These are phyloP conservation scores for Plectrocnemia conspersa DNA, from an alignment of 1,140 invertebrate species.

Conservation along the genomic window DNA sequence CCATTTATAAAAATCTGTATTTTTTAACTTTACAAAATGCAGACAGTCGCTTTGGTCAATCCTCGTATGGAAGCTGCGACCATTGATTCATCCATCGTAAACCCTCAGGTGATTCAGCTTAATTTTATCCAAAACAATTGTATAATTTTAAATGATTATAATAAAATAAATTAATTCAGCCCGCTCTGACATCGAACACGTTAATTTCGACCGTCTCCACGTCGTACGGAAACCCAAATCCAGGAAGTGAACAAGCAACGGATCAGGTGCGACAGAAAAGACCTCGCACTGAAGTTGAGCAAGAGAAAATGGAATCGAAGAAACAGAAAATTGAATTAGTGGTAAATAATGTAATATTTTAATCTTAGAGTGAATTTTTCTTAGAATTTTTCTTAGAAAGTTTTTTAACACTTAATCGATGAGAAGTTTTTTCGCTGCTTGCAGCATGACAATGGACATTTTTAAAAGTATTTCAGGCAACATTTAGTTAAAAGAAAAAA, in stretches of 20 bases:
- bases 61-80: slow-evolving; percentile 61
- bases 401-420: neutral
- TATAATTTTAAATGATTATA: slow-evolving; percentile 4
- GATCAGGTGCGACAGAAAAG: slow-evolving; percentile 28
- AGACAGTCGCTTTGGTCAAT: slow-evolving; percentile 69
- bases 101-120: slow-evolving; percentile 5
- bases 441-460: no score
- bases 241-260: slow-evolving; percentile 22
- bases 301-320: slow-evolving; percentile 36
- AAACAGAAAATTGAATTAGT: slow-evolving; percentile 37
- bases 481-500: no score
- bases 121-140: neutral
- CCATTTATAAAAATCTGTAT: neutral
- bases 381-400: neutral
- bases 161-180: neutral
- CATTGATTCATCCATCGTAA: slow-evolving; percentile 27
- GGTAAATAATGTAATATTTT: slow-evolving; percentile 10
- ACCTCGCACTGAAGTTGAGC: neutral
- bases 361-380: neutral
- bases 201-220: neutral
- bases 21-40: slow-evolving; percentile 28
- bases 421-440: no score
- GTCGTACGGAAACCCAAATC: slow-evolving; percentile 13
- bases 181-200: neutral
- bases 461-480: no score